Percentiles rank a stretch among this genome's conserved stretches.
These are phyloP conservation scores for Macaria liturata DNA, from an alignment of 2,888 invertebrate species.

Conservation along the genomic window DNA sequence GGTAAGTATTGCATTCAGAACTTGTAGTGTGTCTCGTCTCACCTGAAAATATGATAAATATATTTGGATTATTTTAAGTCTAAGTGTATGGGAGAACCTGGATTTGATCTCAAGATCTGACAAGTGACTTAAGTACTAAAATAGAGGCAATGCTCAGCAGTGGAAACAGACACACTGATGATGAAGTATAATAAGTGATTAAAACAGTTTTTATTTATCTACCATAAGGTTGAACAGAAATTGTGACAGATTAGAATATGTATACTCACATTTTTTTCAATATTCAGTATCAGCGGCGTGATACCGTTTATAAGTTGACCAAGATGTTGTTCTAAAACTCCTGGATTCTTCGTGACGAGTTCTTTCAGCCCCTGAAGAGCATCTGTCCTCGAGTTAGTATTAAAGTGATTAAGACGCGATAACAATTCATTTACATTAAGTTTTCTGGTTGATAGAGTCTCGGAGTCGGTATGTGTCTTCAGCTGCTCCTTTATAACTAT, in stretches of 20 bases:
- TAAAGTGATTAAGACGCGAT: constrained; percentile 89
- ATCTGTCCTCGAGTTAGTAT: constrained; percentile 85
- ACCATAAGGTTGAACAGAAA: too few relatives aligned
- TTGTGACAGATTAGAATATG: not conserved
- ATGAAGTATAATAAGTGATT: too few relatives aligned
- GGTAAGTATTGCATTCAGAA: constrained; percentile 76
- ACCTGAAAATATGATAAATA: constrained; percentile 60
- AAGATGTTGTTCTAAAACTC: constrained; percentile 82
- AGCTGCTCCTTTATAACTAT: constrained; percentile 92
- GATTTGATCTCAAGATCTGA: too few relatives aligned
- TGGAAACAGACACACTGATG: too few relatives aligned
- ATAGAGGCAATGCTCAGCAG: too few relatives aligned
- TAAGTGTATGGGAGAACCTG: too few relatives aligned
- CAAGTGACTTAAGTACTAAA: too few relatives aligned
- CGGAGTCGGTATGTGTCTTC: constrained; percentile 73
- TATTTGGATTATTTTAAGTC: too few relatives aligned
- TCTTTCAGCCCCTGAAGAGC: constrained; percentile 85
- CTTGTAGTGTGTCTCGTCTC: constrained; percentile 82
- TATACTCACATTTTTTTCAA: constrained; percentile 83
- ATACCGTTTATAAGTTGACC: constrained; percentile 87
- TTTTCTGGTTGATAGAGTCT: constrained; percentile 86
- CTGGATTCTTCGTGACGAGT: constrained; percentile 63
- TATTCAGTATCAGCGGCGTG: constrained; percentile 87
- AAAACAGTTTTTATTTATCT: too few relatives aligned
- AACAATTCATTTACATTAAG: constrained; percentile 89